Base-by-base conservation (phyloP, 2,888 invertebrate genomes). In the Allygus modestus region DNA sequence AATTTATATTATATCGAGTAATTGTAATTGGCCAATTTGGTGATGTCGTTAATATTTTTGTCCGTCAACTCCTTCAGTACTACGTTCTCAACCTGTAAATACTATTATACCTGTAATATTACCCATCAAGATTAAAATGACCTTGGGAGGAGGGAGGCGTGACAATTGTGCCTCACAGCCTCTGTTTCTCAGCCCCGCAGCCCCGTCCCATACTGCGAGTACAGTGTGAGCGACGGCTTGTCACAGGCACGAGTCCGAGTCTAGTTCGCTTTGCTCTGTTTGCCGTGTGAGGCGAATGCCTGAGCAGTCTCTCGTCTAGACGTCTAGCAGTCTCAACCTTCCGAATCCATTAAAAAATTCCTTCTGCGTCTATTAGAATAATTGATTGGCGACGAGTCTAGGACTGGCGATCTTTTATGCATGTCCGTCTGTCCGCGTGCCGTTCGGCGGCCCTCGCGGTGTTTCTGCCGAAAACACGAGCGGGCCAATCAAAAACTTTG, bases 311-410 rank as follows among this genome's bases (percentile, higher is more conserved):
- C 73, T 73, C 20, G 73, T 33, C 79, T 65, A 65, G 33, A 51
- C 51, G 79, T 79, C 79, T 79, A 58, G 65, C 65, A 65, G 51
- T 17, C 20, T 54, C 65, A 31, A 31, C 65, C 54, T 54, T 17
- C 58, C 28, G 58, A 79, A 77, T 79, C 15, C 79, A 33, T 58
- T 58, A 79, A 28, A 77, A 77, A 28, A 79, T 79, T 79, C 79
- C 79, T 43, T 58, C 79, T 79, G 28, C 79, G 79, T 51, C 79
- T 79, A 79, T 79, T 79, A 79, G 51, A 79, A 79, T 54, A 79
- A 79, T 79, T 79, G 79, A 79, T 79, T 79, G 79, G 79, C 58
- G 58, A 79, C 77, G 23, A 31, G 58, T 79, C 58, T 77, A 41
- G 65, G 65, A 51, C 28, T 65, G 65, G 65, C 73, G 46, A 79